These are phyloP conservation scores for Bombus breviceps DNA, from an alignment of 1,140 invertebrate genomes.

Conservation along the genomic window DNA sequence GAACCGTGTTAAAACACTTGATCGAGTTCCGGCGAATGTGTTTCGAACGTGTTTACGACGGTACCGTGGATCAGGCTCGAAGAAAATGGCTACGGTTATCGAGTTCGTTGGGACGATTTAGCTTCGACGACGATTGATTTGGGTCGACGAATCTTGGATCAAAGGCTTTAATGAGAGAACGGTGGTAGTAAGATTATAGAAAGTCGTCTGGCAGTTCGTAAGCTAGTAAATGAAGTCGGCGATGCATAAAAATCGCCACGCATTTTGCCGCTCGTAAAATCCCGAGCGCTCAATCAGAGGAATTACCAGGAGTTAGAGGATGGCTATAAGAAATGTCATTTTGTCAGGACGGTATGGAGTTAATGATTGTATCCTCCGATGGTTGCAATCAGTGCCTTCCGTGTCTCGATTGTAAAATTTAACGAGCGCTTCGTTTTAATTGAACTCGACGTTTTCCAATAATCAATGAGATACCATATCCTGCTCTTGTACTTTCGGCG, in stretches of 20 bases:
- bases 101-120: slow-evolving; percentile 4
- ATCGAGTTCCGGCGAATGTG: background rate
- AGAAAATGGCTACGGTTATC: background rate
- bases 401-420: background rate
- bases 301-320: background rate
- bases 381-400: background rate
- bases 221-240: background rate
- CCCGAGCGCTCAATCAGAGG: background rate
- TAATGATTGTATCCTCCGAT: background rate
- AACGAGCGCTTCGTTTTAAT: background rate
- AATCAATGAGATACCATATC: background rate
- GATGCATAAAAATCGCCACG: background rate
- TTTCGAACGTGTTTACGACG: too few relatives aligned
- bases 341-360: background rate
- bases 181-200: background rate
- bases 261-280: background rate
- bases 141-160: background rate
- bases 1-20: background rate
- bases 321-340: background rate
- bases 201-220: background rate
- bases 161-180: background rate
- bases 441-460: background rate
- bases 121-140: background rate
- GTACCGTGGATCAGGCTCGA: background rate
- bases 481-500: background rate